phyloP scores from a whole-genome alignment of 2,797 vertebrate genomes.

The Macropus fuliginosus region DNA sequence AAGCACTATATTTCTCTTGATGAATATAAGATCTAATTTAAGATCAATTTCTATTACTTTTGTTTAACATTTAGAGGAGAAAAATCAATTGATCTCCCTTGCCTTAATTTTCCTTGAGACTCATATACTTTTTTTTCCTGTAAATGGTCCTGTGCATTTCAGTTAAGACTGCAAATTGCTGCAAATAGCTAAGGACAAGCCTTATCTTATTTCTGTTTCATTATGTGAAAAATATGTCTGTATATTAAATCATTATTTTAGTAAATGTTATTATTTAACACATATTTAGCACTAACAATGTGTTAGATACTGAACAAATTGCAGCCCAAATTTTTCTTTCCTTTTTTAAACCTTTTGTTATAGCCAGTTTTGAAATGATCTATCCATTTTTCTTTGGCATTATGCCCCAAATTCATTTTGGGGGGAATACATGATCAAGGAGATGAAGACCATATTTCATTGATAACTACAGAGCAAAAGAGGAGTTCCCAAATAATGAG shows the following conservation, averaged over 20 bases:
- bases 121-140: constrained; percentile 16
- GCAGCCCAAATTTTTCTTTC: constrained; percentile 6
- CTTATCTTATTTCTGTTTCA: constrained; percentile 15
- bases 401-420: not conserved
- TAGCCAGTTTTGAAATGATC: not conserved
- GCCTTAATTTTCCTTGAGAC: not conserved
- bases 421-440: not conserved
- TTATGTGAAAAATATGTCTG: not conserved
- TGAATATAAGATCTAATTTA: constrained; percentile 45
- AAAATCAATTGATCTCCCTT: constrained; percentile 35
- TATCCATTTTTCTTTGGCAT: not conserved
- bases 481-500: not conserved
- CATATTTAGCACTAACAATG: constrained; percentile 44
- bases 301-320: constrained; percentile 10
- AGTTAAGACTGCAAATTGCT: constrained; percentile 25
- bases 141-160: constrained; percentile 33
- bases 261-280: constrained; percentile 41
- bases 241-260: constrained; percentile 46
- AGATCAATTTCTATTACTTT: constrained; percentile 48
- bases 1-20: constrained; percentile 44
- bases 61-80: constrained; percentile 52
- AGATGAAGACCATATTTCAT: not conserved
- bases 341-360: constrained; percentile 1
- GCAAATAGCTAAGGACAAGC: constrained; percentile 3
- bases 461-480: not conserved